A percentile compares a stretch with the other conserved stretches of the same genome.
Conservation (phyloP, 2,888 invertebrate species). For the Aelia acuminata region DNA sequence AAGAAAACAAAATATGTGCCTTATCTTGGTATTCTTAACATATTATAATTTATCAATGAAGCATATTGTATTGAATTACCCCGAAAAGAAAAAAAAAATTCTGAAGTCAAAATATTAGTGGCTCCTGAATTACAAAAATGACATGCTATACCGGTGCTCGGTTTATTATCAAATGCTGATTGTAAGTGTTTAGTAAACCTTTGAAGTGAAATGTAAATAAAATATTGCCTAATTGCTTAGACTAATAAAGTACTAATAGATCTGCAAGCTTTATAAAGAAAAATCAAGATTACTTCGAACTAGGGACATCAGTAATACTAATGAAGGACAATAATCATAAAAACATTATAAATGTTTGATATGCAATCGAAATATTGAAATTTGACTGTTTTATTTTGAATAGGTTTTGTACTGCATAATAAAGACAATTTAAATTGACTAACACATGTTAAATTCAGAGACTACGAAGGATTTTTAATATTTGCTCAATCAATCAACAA, state of each 20-base stretch:
- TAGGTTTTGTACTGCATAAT: too few species aligned
- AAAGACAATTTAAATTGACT: too few species aligned
- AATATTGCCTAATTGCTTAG: constrained; percentile 14
- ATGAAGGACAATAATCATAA: not conserved
- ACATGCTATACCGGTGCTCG: constrained; percentile 1
- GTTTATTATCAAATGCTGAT: not conserved
- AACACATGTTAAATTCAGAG: too few species aligned
- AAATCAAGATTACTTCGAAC: not conserved
- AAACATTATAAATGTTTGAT: too few species aligned
- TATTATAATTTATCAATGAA: not conserved
- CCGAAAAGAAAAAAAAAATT: not conserved
- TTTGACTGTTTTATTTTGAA: too few species aligned
- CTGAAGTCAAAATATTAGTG: not conserved
- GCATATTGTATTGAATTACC: not conserved
- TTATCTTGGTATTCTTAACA: constrained; percentile 23
- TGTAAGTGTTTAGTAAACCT: not conserved
- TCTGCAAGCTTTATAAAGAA: not conserved
- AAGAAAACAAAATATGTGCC: constrained; percentile 52
- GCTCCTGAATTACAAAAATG: not conserved
- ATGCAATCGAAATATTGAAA: too few species aligned
- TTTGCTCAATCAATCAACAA: too few species aligned
- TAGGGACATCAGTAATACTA: not conserved
- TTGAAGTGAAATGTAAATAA: not conserved
- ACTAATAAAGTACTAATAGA: not conserved
- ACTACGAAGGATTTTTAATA: too few species aligned